A percentile compares a stretch with the other conserved stretches of the same genome.
Conservation (phyloP, 2,113 vertebrate genomes). For the Siniperca knerii region DNA sequence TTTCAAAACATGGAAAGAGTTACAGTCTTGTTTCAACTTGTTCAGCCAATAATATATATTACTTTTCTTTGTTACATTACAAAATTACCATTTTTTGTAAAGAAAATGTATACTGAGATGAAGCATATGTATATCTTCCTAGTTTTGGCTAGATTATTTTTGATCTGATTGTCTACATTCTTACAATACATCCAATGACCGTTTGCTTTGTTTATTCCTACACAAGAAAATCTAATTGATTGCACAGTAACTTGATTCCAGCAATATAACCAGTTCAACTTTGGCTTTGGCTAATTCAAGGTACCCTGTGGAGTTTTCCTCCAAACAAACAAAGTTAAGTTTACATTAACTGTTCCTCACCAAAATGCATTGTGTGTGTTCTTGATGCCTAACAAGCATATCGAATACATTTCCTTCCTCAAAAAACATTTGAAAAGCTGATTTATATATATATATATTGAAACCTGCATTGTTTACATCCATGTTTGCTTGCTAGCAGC, state of each 20-base stretch:
- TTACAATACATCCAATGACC: not conserved
- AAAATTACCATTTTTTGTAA: not conserved
- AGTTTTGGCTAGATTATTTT: not conserved
- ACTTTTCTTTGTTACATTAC: too few species aligned
- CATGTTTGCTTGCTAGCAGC: not conserved
- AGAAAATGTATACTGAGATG: not conserved
- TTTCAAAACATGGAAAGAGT: not conserved
- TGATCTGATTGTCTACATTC: conserved; percentile 1
- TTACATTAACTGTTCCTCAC: not conserved
- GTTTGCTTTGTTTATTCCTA: not conserved
- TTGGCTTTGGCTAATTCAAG: not conserved
- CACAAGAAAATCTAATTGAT: conserved; percentile 8
- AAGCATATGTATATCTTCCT: not conserved
- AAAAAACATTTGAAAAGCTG: not conserved
- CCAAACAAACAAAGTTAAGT: too few species aligned
- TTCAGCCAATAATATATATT: not conserved
- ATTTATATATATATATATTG: not conserved
- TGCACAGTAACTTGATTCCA: conserved; percentile 11
- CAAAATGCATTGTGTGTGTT: not conserved
- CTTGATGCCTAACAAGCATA: not conserved
- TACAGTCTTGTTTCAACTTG: not conserved
- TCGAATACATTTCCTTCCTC: not conserved
- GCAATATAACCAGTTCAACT: conserved; percentile 17
- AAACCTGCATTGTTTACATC: not conserved
- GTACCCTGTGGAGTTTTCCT: too few species aligned